phyloP scores from a whole-genome alignment of 30 jellyfish, hydroid and myxozoan species.

The Pelagia noctiluca region DNA sequence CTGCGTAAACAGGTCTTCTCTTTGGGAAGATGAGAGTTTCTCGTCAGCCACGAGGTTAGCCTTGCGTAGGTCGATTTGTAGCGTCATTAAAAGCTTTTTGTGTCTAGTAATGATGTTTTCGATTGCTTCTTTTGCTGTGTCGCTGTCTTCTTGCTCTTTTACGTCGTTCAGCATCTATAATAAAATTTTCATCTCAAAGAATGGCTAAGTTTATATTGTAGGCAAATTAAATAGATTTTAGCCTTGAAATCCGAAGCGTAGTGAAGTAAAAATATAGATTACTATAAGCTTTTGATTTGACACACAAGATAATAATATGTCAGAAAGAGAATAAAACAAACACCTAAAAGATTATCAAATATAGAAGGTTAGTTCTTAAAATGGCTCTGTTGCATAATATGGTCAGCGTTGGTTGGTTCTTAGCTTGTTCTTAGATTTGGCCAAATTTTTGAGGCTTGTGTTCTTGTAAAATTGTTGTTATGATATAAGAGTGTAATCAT shows the following conservation, averaged over 20 bases:
- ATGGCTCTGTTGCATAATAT: too few species aligned
- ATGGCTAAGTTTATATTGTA: too few species aligned
- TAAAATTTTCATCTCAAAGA: too few species aligned
- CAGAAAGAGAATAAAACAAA: too few species aligned
- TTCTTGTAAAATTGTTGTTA: too few species aligned
- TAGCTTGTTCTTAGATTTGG: too few species aligned
- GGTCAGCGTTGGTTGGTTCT: too few species aligned
- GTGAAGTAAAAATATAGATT: neutral
- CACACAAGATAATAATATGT: neutral
- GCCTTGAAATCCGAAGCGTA: neutral
- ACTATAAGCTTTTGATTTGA: neutral
- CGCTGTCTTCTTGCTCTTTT: constrained; percentile 44
- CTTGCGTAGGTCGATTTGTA: constrained; percentile 56
- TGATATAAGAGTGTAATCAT: too few species aligned
- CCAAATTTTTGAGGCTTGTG: too few species aligned
- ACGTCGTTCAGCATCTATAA: constrained; percentile 37
- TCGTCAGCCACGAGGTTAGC: constrained; percentile 74
- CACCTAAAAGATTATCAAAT: too few species aligned
- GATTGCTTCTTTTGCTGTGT: neutral
- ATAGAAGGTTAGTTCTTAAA: too few species aligned
- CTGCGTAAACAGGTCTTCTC: constrained; percentile 42
- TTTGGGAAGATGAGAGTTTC: constrained; percentile 27
- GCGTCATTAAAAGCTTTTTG: constrained; percentile 28
- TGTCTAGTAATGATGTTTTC: constrained; percentile 30
- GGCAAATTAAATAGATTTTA: too few species aligned